Evolutionary conservation across 2,113 vertebrate species (phyloP).

Genomic region (Osmerus mordax): DNA sequence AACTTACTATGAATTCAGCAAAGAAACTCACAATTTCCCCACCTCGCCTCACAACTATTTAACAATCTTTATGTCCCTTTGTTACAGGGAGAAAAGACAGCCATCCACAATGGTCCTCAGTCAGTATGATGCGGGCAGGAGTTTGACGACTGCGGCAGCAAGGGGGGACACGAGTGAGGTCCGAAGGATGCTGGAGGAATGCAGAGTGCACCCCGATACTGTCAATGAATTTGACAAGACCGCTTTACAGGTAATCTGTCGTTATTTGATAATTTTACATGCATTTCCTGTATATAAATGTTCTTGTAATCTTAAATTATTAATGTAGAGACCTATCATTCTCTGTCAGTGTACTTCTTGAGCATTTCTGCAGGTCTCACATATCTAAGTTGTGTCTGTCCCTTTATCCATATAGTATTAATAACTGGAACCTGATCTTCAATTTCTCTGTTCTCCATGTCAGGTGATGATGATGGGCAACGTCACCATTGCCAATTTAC

Average conservation of each 20-base stretch:
- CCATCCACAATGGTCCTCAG: slow-evolving; percentile 73
- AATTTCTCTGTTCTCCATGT: background rate
- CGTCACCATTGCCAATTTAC: slow-evolving; percentile 70
- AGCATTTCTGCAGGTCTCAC: no score
- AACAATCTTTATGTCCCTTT: background rate
- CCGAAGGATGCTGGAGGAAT: slow-evolving; percentile 78
- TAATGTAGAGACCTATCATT: no score
- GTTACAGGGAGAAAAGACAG: slow-evolving; percentile 21
- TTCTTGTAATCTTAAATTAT: background rate
- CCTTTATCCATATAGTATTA: background rate
- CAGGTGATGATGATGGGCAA: slow-evolving; percentile 94
- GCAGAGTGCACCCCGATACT: slow-evolving; percentile 78
- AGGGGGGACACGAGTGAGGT: slow-evolving; percentile 77
- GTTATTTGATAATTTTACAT: background rate
- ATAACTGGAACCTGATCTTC: background rate
- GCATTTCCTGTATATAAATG: background rate
- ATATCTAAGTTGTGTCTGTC: background rate
- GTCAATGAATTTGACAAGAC: slow-evolving; percentile 82
- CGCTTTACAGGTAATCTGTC: slow-evolving; percentile 78
- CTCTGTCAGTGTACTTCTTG: no score
- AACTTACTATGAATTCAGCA: background rate
- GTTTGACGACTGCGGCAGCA: slow-evolving; percentile 80
- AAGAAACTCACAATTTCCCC: background rate
- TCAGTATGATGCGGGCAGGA: slow-evolving; percentile 77
- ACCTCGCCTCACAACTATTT: background rate